Base-by-base conservation (phyloP, 2,797 vertebrate species). In the Sebastes cheni region DNA sequence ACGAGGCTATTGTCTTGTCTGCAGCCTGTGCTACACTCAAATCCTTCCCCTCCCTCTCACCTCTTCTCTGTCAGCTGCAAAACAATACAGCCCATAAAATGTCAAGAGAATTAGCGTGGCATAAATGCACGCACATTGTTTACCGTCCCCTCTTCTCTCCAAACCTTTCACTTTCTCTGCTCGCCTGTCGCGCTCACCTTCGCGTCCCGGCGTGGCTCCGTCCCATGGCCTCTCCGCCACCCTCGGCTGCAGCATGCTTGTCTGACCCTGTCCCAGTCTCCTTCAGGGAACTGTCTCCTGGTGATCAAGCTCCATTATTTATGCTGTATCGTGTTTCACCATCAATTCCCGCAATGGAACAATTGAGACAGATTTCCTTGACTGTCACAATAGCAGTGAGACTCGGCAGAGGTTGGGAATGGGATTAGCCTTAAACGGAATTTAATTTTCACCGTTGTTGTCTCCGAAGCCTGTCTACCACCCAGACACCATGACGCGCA, bases 401-500 rank as follows among this genome's bases (percentile, higher is more conserved):
- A 91, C 92, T 89, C 91, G 67, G 91, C 91, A 91, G 93, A 95
- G 94, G 93, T 94, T 94, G 94, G 86, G 94, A 96, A 96, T 95
- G 89, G 94, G 94, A 96, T 96, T 96, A 96, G 91, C 89, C 84
- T 95, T 95, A 96, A 96, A 96, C 90, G 91, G 95, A 96, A 96
- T 96, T 96, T 95, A 96, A 96, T 96, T 96, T 95, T 94, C 94
- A 91, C 93, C 79, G 86, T 94, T 87, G 93, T 90, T 89, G 92
- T 93, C 93, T 95, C 91, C 84, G 78, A 93, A 94, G 92, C 91
- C 91, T 91, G 94, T 94, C 94, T 95, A 84, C 93, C 94, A 91
- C 92, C 93, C 91, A 95, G 94, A 94, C 93, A 91, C 73, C 87
- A 86, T 92, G 93, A 91, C 91, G 91, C 80, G 79, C 85, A 71